Base-by-base conservation (phyloP, 2,888 invertebrate genomes). In the Pegoplata infirma region DNA sequence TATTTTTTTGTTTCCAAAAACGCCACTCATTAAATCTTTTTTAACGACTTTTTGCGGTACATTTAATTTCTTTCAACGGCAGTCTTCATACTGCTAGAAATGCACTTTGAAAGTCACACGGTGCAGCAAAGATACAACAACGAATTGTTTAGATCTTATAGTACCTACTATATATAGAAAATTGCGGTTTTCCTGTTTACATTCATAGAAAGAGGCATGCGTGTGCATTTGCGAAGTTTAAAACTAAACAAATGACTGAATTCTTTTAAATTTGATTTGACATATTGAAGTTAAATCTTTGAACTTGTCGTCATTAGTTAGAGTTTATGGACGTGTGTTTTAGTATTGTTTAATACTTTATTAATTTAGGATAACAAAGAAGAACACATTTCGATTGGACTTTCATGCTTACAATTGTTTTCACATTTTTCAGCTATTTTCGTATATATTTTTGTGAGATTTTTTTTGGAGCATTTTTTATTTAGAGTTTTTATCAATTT, bases 1-100 rank as follows among this genome's bases (percentile, higher is more conserved):
- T n/a, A n/a, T n/a, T 23, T 64, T 28, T 64, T 17, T 58, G 47
- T 63, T 25, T 21, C 12, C 14, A 21, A 71, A n/a, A 71, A 76
- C 58, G 68, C 53, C 56, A 64, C 67, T 76, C 76, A 72, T 72
- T 76, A 76, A 76, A 76, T 80, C 53, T 63, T 68, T 58, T n/a
- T 80, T 68, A 71, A 72, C 59, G 76, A 64, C 71, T 67, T 61
- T 64, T 72, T 66, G 75, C 47, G 79, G 75, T 75, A 79, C 79
- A 63, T 79, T 79, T 61, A 71, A 23, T 68, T 68, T 63, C 36
- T 40, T 67, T 59, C 64, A 49, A 17, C 53, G 36, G 25, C 51
- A 51, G 19, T 19, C 8, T 47, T 19, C 8, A 40, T 40, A 12
- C 4, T 40, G 51, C 21, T 10, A 4, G n/a, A n/a, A 23, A 51